Conservation (phyloP, 2,888 invertebrate species). For the Magallana nippona region DNA sequence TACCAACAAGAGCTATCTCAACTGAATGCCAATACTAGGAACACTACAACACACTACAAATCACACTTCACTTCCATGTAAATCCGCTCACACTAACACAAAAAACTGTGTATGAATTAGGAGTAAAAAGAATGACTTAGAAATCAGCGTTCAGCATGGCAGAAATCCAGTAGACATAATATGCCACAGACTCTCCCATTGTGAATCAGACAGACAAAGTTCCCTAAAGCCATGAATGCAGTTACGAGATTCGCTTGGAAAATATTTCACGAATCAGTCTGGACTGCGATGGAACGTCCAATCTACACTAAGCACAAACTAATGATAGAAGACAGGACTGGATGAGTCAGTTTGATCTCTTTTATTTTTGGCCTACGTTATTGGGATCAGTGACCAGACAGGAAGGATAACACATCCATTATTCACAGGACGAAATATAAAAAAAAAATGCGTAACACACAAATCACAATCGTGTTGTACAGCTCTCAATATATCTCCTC, state of each 20-base stretch:
- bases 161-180: neutral
- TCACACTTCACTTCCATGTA: neutral
- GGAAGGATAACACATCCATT: neutral
- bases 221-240: neutral
- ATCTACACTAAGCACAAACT: neutral
- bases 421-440: neutral
- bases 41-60: neutral
- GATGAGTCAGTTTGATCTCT: slow-evolving; percentile 2
- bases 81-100: no score
- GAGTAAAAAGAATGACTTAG: neutral
- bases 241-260: neutral
- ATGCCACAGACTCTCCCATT: neutral
- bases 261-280: neutral
- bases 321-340: neutral
- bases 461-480: neutral
- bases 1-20: neutral
- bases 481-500: neutral
- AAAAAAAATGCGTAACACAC: neutral
- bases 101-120: no score
- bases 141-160: slow-evolving; percentile 1
- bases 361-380: slow-evolving; percentile 7
- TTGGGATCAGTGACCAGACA: neutral
- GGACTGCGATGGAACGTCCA: neutral
- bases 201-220: slow-evolving; percentile 13
- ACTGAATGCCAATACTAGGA: neutral